Evolutionary conservation across 2,797 vertebrate species (phyloP).

Genomic region (Aplochiton taeniatus): DNA sequence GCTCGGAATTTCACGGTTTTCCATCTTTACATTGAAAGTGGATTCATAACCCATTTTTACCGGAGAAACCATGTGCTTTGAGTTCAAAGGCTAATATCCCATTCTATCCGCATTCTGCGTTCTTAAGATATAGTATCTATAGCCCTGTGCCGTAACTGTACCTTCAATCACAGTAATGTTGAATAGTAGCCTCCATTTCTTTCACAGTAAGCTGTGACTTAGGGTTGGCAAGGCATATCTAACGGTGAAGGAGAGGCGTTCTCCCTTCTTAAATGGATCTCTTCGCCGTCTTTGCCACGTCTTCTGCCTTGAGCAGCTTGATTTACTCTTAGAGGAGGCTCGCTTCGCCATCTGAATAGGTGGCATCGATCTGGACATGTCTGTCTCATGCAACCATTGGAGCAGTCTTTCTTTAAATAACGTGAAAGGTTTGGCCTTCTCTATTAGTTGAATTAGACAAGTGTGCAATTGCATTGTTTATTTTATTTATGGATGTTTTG

Average conservation of each 20-base stretch:
- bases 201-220: slow-evolving; percentile 26
- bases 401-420: too few species aligned
- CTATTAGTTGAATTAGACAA: too few species aligned
- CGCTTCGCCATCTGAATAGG: too few species aligned
- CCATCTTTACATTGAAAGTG: too few species aligned
- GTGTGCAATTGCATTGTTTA: too few species aligned
- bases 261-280: slow-evolving; percentile 53
- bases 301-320: slow-evolving; percentile 42
- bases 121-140: not conserved
- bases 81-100: not conserved
- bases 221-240: slow-evolving; percentile 49
- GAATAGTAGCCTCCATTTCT: slow-evolving; percentile 23
- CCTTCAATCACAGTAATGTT: slow-evolving; percentile 29
- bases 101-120: not conserved
- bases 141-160: slow-evolving; percentile 1
- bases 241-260: slow-evolving; percentile 32
- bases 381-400: too few species aligned
- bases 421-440: too few species aligned
- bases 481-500: too few species aligned
- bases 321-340: slow-evolving; percentile 31
- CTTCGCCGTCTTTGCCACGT: slow-evolving; percentile 34
- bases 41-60: too few species aligned
- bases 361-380: too few species aligned
- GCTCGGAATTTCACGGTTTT: too few species aligned
- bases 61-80: too few species aligned